Conservation (phyloP, 2,888 invertebrate species). For the Eilema caniola region DNA sequence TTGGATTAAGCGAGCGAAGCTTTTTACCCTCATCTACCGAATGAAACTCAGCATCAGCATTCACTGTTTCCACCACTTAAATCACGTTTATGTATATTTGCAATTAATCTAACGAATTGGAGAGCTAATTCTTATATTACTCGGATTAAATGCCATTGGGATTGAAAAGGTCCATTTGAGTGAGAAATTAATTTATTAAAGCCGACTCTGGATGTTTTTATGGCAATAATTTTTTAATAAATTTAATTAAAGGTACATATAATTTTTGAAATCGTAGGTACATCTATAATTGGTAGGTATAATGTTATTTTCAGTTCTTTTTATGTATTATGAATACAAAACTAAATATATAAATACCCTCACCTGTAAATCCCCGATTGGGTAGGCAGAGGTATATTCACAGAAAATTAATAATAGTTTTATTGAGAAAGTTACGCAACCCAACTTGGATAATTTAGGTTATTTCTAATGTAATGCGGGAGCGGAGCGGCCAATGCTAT, state of each 20-base stretch:
- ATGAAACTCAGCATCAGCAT: constrained; percentile 8
- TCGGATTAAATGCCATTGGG: neutral
- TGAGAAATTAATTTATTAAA: neutral
- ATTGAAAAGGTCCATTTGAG: neutral
- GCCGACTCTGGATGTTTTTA: neutral
- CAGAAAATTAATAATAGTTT: too few species aligned
- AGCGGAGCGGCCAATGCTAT: too few species aligned
- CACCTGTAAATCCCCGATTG: too few species aligned
- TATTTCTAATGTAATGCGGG: too few species aligned
- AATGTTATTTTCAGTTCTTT: too few species aligned
- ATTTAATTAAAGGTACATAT: neutral
- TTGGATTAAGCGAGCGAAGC: neutral
- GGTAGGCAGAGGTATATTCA: too few species aligned
- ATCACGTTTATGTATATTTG: constrained; percentile 12
- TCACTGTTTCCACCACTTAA: constrained; percentile 10
- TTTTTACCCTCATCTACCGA: neutral
- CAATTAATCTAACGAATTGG: constrained; percentile 17
- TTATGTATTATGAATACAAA: too few species aligned
- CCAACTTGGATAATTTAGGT: too few species aligned
- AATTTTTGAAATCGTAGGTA: neutral
- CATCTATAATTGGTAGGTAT: too few species aligned
- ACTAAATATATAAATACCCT: too few species aligned
- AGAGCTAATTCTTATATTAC: constrained; percentile 19
- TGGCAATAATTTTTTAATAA: neutral
- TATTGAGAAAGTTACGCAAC: too few species aligned